Conservation (phyloP, 2,797 vertebrate species). For the Delichon dasypus region DNA sequence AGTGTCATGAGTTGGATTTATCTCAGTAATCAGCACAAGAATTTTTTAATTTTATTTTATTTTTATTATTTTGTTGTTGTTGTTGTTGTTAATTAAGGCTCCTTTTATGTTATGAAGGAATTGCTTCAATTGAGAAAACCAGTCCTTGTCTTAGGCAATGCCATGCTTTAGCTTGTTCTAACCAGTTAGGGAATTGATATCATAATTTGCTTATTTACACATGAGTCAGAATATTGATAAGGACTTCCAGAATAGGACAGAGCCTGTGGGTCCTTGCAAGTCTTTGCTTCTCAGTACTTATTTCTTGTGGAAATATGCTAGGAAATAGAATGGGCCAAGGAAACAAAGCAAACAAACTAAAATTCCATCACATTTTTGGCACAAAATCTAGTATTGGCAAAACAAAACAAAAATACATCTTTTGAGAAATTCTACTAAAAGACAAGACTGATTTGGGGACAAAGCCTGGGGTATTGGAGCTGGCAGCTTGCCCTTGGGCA, state of each 20-base stretch:
- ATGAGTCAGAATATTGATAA: not conserved
- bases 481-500: not conserved
- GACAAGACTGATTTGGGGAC: not conserved
- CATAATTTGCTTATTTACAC: not conserved
- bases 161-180: not conserved
- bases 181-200: not conserved
- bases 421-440: not conserved
- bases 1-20: not conserved
- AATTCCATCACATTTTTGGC: not conserved
- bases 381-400: not conserved
- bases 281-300: not conserved
- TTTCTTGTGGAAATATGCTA: not conserved
- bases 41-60: no score
- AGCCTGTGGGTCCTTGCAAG: not conserved
- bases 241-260: not conserved
- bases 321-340: not conserved
- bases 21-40: not conserved
- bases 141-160: not conserved
- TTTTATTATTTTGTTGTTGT: no score
- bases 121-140: not conserved
- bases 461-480: not conserved
- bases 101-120: not conserved
- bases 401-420: not conserved
- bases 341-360: not conserved
- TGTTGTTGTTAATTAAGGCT: not conserved